A percentile compares a stretch with the other conserved stretches of the same genome.
phyloP scores from a whole-genome alignment of 2,888 invertebrate species.

The Dolichopus griseipennis region DNA sequence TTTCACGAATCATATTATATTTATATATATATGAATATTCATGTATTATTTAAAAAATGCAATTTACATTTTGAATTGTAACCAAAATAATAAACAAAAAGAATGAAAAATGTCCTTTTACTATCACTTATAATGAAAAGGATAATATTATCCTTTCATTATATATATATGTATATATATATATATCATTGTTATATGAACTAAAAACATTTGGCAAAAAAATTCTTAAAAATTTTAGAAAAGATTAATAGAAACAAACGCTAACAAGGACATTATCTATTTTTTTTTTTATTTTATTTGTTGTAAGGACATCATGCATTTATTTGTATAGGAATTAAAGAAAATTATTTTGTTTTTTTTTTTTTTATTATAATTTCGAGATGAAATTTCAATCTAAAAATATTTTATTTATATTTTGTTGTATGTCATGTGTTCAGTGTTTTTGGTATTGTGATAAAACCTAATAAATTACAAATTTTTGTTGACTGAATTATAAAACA shows the following conservation, averaged over 20 bases:
- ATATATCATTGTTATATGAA: too few relatives aligned
- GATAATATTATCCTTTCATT: too few relatives aligned
- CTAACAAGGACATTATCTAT: neutral
- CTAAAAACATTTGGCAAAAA: too few relatives aligned
- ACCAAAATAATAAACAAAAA: too few relatives aligned
- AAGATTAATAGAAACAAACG: neutral
- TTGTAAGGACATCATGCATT: constrained; percentile 1
- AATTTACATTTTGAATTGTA: neutral
- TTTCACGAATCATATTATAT: too few relatives aligned
- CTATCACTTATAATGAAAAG: too few relatives aligned
- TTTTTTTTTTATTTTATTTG: neutral
- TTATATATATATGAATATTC: neutral
- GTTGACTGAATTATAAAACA: neutral
- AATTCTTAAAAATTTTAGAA: neutral
- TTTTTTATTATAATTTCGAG: too few relatives aligned
- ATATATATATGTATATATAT: too few relatives aligned
- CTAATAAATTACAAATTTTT: neutral
- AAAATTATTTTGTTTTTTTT: too few relatives aligned
- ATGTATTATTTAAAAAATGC: neutral
- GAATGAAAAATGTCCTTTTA: too few relatives aligned
- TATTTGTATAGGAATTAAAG: neutral
- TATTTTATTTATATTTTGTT: neutral
- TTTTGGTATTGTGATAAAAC: neutral
- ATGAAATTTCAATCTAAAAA: too few relatives aligned
- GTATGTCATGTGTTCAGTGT: neutral